Base-by-base conservation (phyloP, 2,797 vertebrate genomes). In the Phrynocephalus forsythii region DNA sequence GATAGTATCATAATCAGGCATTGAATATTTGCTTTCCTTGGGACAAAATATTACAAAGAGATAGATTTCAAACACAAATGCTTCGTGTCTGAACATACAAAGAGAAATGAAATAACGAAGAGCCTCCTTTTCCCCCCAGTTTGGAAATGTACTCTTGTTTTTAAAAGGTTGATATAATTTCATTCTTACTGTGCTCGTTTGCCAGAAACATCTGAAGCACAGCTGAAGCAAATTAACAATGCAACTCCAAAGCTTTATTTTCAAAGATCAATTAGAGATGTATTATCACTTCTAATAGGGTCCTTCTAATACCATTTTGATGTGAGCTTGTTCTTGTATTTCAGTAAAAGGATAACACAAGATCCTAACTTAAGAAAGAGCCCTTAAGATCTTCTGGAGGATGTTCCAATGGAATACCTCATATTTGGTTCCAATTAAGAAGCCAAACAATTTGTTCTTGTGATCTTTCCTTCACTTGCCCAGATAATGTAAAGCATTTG, bases 181-280 rank as follows among this genome's bases (percentile, higher is more conserved):
- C 95, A 96, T 95, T 97, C 97, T 96, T 96, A 95, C 95, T 97
- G 97, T 96, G 94, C 94, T 93, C 75, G 92, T 94, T 95, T 94
- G 96, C 95, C 96, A 97, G 96, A 93, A 95, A 93, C 93, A 91
- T 95, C 97, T 98, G 97, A 96, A 96, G 97, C 96, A 96, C 97
- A 98, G 96, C 96, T 98, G 97, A 94, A 92, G 94, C 95, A 92
- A 95, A 94, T 96, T 96, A 96, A 96, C 95, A 90, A 86, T 95
- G 93, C 95, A 89, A 89, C 93, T 96, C 96, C 48, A 89, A 95
- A 96, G 95, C 86, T 94, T 79, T 81, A 88, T 94, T 93, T 96
- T 94, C 88, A 91, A 95, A 95, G 92, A 94, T 95, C 84, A 84
- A 89, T 94, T 89, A 84, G 87, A 89, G 44, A 73, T 90, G 72